A percentile compares a stretch with the other conserved stretches of the same genome.
Conservation (phyloP, 2,113 vertebrate species). For the Gambusia holbrooki region DNA sequence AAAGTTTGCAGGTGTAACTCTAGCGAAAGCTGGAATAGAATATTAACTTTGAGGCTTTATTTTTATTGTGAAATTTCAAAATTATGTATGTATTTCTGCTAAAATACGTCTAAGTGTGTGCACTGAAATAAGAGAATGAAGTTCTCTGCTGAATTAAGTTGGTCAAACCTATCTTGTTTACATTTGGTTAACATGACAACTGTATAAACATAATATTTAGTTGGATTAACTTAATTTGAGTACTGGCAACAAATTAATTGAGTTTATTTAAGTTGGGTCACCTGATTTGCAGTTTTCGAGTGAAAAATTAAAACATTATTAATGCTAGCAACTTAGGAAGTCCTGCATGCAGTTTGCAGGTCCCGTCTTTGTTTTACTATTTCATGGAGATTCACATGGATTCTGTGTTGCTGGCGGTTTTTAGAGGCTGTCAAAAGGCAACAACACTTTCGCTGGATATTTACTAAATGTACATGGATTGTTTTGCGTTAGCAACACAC, state of each 20-base stretch:
- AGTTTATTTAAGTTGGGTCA: too few species aligned
- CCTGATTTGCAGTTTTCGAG: background rate
- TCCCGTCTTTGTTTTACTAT: background rate
- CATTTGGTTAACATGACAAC: too few species aligned
- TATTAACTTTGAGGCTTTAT: too few species aligned
- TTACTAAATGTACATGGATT: background rate
- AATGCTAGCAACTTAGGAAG: background rate
- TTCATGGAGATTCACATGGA: background rate
- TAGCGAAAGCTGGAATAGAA: too few species aligned
- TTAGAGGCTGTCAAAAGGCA: background rate
- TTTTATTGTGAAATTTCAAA: too few species aligned
- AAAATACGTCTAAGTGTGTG: background rate
- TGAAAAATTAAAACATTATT: background rate
- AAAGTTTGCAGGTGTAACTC: too few species aligned
- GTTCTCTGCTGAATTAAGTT: too few species aligned
- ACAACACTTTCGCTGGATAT: conserved; percentile 7
- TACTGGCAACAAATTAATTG: too few species aligned
- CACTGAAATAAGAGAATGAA: too few species aligned
- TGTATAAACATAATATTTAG: too few species aligned
- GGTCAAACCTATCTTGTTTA: too few species aligned
- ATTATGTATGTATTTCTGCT: background rate
- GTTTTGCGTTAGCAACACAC: conserved; percentile 1
- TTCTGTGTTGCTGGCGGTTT: background rate
- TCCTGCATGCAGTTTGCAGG: background rate
- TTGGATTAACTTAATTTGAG: too few species aligned